Conservation (phyloP, 2,113 vertebrate species). For the Esox niger region DNA sequence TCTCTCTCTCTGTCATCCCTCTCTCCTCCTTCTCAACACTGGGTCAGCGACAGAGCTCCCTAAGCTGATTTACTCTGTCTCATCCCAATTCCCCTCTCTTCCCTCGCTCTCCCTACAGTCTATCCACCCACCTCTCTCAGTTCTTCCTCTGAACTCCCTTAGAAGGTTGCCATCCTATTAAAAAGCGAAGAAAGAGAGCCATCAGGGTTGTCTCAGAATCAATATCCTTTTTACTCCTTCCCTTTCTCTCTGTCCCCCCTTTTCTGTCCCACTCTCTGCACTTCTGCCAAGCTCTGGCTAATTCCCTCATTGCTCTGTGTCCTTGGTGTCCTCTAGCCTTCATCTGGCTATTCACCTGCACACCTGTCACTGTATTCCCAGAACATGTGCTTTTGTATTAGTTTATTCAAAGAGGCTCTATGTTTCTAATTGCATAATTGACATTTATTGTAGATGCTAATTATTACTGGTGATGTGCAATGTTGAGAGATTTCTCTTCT, state of each 20-base stretch:
- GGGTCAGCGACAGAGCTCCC: slow-evolving; percentile 13
- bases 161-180: slow-evolving; percentile 34
- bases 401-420: no score
- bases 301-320: no score
- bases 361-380: neutral
- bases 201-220: slow-evolving; percentile 30
- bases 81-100: neutral
- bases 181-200: slow-evolving; percentile 20
- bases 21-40: no score
- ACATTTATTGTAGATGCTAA: no score
- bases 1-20: neutral
- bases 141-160: slow-evolving; percentile 3
- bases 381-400: neutral
- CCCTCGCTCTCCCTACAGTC: neutral
- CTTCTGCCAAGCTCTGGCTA: neutral
- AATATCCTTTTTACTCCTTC: slow-evolving; percentile 20
- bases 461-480: no score
- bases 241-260: neutral
- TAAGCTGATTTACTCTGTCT: slow-evolving; percentile 19
- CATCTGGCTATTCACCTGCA: neutral
- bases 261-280: neutral
- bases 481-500: no score
- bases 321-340: no score
- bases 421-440: no score
- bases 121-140: neutral